Percentiles rank a stretch among this genome's conserved stretches.
Evolutionary conservation across 2,113 vertebrate species (phyloP).

Genomic region (Ovibos moschatus): DNA sequence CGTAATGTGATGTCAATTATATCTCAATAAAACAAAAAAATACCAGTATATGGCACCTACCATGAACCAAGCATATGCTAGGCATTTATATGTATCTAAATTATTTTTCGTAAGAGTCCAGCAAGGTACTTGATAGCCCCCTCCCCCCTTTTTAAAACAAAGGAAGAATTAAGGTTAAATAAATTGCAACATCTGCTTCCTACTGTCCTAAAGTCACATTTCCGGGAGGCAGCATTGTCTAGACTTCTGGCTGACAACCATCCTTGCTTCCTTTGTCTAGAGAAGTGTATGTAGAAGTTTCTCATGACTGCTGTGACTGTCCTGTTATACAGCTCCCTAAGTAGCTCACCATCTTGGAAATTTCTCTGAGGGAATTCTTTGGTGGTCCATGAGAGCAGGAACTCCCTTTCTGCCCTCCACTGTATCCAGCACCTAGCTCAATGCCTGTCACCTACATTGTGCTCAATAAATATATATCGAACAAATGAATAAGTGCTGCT

Average conservation of each 20-base stretch:
- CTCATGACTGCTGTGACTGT: neutral
- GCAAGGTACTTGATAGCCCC: neutral
- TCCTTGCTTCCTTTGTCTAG: neutral
- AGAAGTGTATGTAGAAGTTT: neutral
- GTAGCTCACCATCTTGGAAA: neutral
- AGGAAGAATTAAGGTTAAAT: neutral
- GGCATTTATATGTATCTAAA: neutral
- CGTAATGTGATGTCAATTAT: neutral
- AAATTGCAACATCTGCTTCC: neutral
- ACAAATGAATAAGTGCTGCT: neutral
- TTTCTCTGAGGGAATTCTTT: neutral
- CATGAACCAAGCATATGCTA: neutral
- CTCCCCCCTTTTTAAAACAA: neutral
- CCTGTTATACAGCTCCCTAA: neutral
- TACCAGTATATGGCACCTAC: neutral
- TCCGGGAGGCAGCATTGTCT: neutral
- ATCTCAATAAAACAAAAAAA: neutral
- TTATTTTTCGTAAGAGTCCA: neutral
- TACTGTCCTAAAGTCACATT: neutral
- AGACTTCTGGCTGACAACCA: neutral
- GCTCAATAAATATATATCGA: neutral
- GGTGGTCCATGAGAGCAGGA: neutral
- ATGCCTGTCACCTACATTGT: neutral
- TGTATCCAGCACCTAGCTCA: neutral
- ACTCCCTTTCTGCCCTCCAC: neutral